Conservation (phyloP, 2,888 invertebrate genomes). For the Pammene aurita region DNA sequence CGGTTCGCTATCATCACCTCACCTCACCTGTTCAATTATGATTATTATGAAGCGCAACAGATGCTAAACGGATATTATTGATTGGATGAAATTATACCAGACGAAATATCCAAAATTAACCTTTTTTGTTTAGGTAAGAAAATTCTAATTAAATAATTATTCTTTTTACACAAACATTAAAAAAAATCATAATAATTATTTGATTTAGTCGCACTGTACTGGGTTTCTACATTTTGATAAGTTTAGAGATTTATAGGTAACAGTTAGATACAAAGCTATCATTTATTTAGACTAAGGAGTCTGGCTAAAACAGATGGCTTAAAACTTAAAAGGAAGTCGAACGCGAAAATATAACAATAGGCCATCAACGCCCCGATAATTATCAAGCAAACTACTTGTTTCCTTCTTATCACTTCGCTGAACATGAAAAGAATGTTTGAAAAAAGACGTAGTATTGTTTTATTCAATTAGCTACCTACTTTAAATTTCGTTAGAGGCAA, state of each 20-base stretch:
- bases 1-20: constrained; percentile 44
- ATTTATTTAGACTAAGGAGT: not conserved
- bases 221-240: too few relatives aligned
- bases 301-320: constrained; percentile 62
- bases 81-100: not conserved
- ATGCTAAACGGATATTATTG: constrained; percentile 46
- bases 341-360: constrained; percentile 67
- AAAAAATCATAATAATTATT: too few relatives aligned
- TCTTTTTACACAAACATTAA: too few relatives aligned
- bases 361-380: constrained; percentile 69
- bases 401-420: constrained; percentile 69
- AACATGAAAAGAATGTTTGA: constrained; percentile 56
- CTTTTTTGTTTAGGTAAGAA: too few relatives aligned
- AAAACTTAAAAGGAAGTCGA: constrained; percentile 66
- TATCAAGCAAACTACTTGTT: constrained; percentile 70
- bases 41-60: constrained; percentile 42
- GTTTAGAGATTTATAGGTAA: not conserved
- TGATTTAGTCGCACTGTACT: too few relatives aligned
- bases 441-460: constrained; percentile 19
- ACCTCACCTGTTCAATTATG: constrained; percentile 32
- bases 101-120: not conserved
- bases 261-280: not conserved
- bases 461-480: constrained; percentile 8
- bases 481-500: constrained; percentile 9
- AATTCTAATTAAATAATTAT: too few relatives aligned